phyloP scores from a whole-genome alignment of 1,140 invertebrate species.

The Bombus pascuorum region DNA sequence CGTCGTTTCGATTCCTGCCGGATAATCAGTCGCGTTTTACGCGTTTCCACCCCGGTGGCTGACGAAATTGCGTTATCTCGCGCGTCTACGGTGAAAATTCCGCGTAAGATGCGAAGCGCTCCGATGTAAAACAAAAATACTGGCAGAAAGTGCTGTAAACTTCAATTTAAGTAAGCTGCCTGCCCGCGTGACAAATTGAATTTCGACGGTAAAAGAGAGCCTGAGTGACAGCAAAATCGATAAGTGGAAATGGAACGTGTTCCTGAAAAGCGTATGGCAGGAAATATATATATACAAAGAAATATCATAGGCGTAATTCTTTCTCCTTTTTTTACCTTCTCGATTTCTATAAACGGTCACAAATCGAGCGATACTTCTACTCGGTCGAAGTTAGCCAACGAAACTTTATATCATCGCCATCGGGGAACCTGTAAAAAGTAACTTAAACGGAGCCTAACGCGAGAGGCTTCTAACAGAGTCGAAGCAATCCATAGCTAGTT shows the following conservation, averaged over 20 bases:
- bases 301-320: neutral
- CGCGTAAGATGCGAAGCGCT: slow-evolving; percentile 6
- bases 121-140: slow-evolving; percentile 17
- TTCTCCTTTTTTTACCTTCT: neutral
- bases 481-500: neutral
- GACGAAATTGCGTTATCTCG: slow-evolving; percentile 33
- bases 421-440: neutral
- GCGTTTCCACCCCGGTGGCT: slow-evolving; percentile 45
- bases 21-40: slow-evolving; percentile 64
- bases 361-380: neutral
- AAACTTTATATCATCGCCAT: neutral
- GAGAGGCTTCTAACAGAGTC: neutral
- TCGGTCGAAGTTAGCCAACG: neutral
- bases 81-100: slow-evolving; percentile 18
- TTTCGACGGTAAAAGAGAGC: slow-evolving; percentile 6
- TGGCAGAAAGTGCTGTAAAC: slow-evolving; percentile 19
- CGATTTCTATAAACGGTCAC: neutral
- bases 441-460: neutral
- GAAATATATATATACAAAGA: neutral
- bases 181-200: slow-evolving; percentile 15
- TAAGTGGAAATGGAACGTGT: neutral
- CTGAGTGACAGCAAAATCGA: slow-evolving; percentile 21
- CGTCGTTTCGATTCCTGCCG: slow-evolving; percentile 51
- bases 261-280: neutral
- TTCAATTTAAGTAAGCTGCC: slow-evolving; percentile 22